Evolutionary conservation across 2,888 invertebrate genomes (phyloP).

Genomic region (Epirrhoe tristata): DNA sequence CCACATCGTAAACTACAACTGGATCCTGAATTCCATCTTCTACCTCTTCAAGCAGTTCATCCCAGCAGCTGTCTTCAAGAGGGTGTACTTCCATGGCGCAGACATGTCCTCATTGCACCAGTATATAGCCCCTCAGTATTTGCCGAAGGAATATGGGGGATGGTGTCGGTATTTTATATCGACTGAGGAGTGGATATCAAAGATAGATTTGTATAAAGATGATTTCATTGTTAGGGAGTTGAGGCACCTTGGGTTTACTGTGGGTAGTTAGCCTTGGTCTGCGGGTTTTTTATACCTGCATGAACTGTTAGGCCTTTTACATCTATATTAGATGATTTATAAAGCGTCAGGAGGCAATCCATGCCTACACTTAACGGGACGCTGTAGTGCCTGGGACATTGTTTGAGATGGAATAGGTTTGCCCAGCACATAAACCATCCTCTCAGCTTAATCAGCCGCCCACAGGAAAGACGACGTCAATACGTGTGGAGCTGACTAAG

Average conservation of each 20-base stretch:
- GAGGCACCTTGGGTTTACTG: conserved; percentile 84
- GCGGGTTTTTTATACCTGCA: no score
- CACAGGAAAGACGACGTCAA: no score
- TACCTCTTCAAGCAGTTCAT: conserved; percentile 91
- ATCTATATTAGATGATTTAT: no score
- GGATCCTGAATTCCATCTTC: conserved; percentile 91
- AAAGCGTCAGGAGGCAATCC: no score
- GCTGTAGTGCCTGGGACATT: no score
- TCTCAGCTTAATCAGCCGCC: no score
- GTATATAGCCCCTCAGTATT: conserved; percentile 66
- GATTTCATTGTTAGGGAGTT: conserved; percentile 86
- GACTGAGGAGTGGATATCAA: conserved; percentile 87
- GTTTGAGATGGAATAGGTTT: no score
- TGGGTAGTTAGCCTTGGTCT: conserved; percentile 40
- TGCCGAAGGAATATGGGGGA: conserved; percentile 75
- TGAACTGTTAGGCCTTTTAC: no score
- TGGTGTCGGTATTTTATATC: conserved; percentile 83
- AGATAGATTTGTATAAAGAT: conserved; percentile 78
- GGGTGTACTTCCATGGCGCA: conserved; percentile 74
- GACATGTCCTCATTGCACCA: conserved; percentile 71
- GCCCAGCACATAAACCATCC: no score
- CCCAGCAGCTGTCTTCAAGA: conserved; percentile 86
- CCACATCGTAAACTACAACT: conserved; percentile 92
- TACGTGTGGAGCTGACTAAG: no score
- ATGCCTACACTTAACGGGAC: no score